phyloP scores from a whole-genome alignment of 2,113 vertebrate species.

The Geococcyx californianus region DNA sequence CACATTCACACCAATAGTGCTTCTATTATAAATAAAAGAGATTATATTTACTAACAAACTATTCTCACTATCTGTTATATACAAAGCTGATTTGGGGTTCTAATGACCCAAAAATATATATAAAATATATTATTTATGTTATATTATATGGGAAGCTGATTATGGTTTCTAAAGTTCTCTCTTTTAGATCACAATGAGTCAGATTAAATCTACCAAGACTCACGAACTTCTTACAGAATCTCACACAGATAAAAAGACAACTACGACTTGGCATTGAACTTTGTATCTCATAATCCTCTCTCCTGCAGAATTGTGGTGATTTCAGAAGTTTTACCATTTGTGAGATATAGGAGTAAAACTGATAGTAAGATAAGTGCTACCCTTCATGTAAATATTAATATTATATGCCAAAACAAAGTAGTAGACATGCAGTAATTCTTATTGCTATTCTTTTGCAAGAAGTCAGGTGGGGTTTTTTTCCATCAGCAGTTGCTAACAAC shows the following conservation, averaged over 20 bases:
- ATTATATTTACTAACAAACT: neutral
- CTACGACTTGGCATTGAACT: neutral
- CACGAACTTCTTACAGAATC: neutral
- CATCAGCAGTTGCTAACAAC: neutral
- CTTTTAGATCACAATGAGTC: neutral
- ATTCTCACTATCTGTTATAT: neutral
- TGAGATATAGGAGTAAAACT: neutral
- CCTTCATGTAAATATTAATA: neutral
- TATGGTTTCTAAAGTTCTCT: neutral
- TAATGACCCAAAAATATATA: neutral
- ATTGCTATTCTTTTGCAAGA: neutral
- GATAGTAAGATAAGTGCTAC: too few relatives aligned
- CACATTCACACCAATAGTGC: neutral
- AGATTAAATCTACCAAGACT: neutral
- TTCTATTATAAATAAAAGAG: neutral
- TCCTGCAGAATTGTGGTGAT: neutral
- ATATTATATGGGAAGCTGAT: neutral
- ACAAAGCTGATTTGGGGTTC: neutral
- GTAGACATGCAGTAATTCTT: neutral
- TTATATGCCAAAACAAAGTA: neutral
- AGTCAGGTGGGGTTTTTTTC: accelerated
- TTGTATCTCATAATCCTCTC: neutral
- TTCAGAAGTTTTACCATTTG: neutral
- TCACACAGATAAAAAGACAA: neutral
- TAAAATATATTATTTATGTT: neutral